Percentiles rank a stretch among this genome's conserved stretches.
These are phyloP conservation scores for Botia almorhae DNA, from an alignment of 2,797 vertebrate genomes.

Conservation along the genomic window DNA sequence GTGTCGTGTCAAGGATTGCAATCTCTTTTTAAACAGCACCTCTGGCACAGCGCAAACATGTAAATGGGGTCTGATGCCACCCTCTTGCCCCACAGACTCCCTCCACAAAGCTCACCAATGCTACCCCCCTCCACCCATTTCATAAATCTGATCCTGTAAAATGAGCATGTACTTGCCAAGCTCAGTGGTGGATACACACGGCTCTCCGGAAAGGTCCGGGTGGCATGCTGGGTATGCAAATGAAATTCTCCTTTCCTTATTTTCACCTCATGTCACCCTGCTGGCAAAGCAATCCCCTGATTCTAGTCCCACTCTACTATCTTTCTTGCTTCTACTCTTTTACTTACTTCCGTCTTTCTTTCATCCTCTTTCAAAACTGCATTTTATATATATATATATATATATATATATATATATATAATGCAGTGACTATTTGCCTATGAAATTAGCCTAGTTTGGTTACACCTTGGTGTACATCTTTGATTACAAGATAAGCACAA, in stretches of 20 bases:
- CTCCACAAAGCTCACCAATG: constrained; percentile 79
- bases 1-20: constrained; percentile 76
- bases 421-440: no score
- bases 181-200: constrained; percentile 87
- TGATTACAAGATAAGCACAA: no score
- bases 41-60: constrained; percentile 82
- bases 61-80: constrained; percentile 65
- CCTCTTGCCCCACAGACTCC: constrained; percentile 70
- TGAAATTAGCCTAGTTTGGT: background rate
- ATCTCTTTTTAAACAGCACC: constrained; percentile 82
- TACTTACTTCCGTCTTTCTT: constrained; percentile 27
- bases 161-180: constrained; percentile 89
- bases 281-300: constrained; percentile 65
- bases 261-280: constrained; percentile 82
- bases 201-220: constrained; percentile 91
- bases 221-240: constrained; percentile 97
- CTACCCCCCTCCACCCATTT: constrained; percentile 79
- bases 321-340: constrained; percentile 36
- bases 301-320: constrained; percentile 68
- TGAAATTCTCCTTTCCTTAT: constrained; percentile 83
- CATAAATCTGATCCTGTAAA: constrained; percentile 85
- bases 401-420: no score
- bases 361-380: constrained; percentile 68
- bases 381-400: background rate
- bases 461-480: background rate